These are phyloP conservation scores for Sialis lutaria DNA, from an alignment of 2,888 invertebrate genomes.

Conservation along the genomic window DNA sequence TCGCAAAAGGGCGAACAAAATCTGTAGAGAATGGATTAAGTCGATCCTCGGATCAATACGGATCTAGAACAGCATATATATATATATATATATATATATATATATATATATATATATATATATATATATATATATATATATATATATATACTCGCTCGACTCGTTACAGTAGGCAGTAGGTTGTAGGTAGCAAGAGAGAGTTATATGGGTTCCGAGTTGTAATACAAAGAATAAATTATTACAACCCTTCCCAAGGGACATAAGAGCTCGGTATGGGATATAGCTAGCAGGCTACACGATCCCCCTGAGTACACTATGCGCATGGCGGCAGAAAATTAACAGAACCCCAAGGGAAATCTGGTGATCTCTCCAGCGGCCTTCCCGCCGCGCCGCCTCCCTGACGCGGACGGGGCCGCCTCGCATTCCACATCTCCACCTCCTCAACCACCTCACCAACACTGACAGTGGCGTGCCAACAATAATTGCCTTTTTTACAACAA, in stretches of 20 bases:
- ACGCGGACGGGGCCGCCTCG: background rate
- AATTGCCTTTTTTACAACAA: no score
- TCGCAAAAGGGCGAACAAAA: no score
- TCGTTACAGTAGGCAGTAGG: no score
- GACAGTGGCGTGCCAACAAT: no score
- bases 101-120: background rate
- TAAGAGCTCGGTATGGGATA: constrained; percentile 2
- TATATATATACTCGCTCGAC: background rate
- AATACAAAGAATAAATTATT: constrained; percentile 6
- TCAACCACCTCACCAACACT: background rate
- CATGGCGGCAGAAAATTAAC: constrained; percentile 65
- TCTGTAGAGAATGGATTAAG: background rate
- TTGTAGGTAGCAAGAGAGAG: background rate
- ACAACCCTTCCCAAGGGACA: constrained; percentile 4
- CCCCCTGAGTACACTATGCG: constrained; percentile 50
- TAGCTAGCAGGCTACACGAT: constrained; percentile 12
- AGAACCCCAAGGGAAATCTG: constrained; percentile 45
- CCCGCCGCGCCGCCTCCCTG: background rate
- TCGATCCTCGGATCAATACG: background rate
- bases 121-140: background rate
- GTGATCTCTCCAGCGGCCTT: constrained; percentile 6
- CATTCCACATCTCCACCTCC: background rate
- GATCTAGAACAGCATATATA: background rate
- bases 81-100: background rate
- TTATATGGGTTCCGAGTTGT: background rate